phyloP scores from a whole-genome alignment of 23 tunicate genomes.

The Diplosoma virens region DNA sequence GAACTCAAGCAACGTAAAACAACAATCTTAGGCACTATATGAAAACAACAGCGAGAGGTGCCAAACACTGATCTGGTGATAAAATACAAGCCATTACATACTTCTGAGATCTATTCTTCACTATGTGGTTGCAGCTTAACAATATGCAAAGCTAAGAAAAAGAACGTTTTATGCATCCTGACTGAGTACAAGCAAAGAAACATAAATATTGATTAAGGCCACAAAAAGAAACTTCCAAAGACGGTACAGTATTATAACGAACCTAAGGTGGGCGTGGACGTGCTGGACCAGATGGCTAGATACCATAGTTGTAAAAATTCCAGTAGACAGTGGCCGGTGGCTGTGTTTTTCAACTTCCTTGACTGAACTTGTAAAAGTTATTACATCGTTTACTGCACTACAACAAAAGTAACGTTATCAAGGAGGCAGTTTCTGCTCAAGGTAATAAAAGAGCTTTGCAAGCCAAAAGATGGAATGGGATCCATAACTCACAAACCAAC shows the following conservation, averaged over 20 bases:
- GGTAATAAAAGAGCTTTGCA: constrained; percentile 13
- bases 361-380: constrained; percentile 11
- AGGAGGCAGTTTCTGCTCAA: constrained; percentile 1
- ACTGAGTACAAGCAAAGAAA: not conserved
- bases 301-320: constrained; percentile 1
- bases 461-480: constrained; percentile 8
- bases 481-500: too few relatives aligned
- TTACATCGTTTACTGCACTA: constrained; percentile 15
- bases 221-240: constrained; percentile 15
- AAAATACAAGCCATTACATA: constrained; percentile 18
- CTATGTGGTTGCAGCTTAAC: constrained; percentile 20
- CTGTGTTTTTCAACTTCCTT: constrained; percentile 1
- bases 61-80: constrained; percentile 25
- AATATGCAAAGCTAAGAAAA: constrained; percentile 26
- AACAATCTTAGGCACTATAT: constrained; percentile 22
- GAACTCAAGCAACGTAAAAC: constrained; percentile 17
- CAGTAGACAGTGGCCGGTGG: constrained; percentile 1
- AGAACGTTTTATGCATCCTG: constrained; percentile 20
- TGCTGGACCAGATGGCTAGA: constrained; percentile 12
- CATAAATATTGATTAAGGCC: constrained; percentile 1
- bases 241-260: not conserved
- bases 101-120: constrained; percentile 21
- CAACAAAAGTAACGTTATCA: constrained; percentile 5
- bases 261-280: constrained; percentile 3
- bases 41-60: constrained; percentile 26